Evolutionary conservation across 2,888 invertebrate species (phyloP).

Genomic region (Pseudococcus longispinus): DNA sequence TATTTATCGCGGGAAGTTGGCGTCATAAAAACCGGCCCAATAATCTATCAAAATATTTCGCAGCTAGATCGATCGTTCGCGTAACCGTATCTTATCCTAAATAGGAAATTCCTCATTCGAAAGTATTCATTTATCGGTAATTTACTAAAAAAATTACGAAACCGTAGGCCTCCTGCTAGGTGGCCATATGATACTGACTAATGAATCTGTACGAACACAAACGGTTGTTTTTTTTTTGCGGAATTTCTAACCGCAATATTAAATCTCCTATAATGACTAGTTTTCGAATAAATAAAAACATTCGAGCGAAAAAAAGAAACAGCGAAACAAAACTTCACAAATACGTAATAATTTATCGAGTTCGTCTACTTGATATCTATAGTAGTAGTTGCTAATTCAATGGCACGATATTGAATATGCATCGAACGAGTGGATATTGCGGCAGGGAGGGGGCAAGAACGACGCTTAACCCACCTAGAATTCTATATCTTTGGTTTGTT

Average conservation of each 20-base stretch:
- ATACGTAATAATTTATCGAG: not conserved
- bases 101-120: not conserved
- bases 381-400: not conserved
- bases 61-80: not conserved
- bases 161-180: not conserved
- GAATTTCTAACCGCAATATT: not conserved
- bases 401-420: constrained; percentile 2
- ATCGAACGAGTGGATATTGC: not conserved
- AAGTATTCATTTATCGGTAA: not conserved
- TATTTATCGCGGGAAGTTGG: not conserved
- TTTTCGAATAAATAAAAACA: not conserved
- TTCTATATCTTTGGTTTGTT: not conserved
- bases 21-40: not conserved
- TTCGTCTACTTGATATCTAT: no score
- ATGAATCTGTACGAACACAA: not conserved
- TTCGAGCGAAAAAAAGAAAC: not conserved
- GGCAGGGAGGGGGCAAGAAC: not conserved
- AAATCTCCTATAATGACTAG: not conserved
- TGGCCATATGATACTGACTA: not conserved
- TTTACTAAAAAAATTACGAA: not conserved
- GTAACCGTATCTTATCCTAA: not conserved
- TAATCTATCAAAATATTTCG: not conserved
- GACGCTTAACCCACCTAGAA: not conserved
- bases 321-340: not conserved
- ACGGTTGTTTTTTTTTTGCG: not conserved